A percentile compares a stretch with the other conserved stretches of the same genome.
These are phyloP conservation scores for Nicator chloris DNA, from an alignment of 2,113 vertebrate genomes.

Conservation along the genomic window DNA sequence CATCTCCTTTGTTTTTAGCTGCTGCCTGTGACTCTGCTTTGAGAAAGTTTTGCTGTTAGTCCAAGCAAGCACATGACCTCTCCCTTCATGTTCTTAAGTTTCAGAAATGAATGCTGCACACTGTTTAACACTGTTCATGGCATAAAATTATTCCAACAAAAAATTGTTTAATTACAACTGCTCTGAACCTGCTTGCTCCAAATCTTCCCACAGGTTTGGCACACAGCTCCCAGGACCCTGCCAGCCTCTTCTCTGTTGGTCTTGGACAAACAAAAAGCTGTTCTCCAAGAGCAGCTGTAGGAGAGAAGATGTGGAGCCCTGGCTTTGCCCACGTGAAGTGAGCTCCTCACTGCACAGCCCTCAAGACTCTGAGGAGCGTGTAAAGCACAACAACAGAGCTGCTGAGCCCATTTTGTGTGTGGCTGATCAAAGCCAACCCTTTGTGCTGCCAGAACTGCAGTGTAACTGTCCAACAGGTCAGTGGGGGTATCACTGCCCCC, in stretches of 20 bases:
- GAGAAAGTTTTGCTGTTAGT: not conserved
- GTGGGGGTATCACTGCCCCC: not conserved
- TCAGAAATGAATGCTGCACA: not conserved
- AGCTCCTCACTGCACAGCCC: not conserved
- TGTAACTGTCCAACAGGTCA: too few relatives aligned
- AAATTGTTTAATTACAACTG: not conserved
- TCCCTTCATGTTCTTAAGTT: not conserved
- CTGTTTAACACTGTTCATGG: not conserved
- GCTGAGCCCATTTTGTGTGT: not conserved
- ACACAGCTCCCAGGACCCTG: not conserved
- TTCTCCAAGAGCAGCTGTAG: not conserved
- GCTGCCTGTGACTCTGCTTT: not conserved
- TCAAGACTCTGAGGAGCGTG: accelerated
- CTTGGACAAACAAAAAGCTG: not conserved
- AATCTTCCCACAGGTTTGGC: not conserved
- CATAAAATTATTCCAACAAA: not conserved
- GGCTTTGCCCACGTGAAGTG: not conserved
- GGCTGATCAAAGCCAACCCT: not conserved
- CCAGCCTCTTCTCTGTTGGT: not conserved
- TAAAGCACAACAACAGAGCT: not conserved
- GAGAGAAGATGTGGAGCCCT: not conserved
- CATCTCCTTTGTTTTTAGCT: not conserved
- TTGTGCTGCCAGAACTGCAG: not conserved
- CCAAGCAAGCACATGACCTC: not conserved
- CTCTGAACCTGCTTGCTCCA: not conserved